A percentile compares a stretch with the other conserved stretches of the same genome.
These are phyloP conservation scores for Homalodisca vitripennis DNA, from an alignment of 1,140 invertebrate species.

Conservation along the genomic window DNA sequence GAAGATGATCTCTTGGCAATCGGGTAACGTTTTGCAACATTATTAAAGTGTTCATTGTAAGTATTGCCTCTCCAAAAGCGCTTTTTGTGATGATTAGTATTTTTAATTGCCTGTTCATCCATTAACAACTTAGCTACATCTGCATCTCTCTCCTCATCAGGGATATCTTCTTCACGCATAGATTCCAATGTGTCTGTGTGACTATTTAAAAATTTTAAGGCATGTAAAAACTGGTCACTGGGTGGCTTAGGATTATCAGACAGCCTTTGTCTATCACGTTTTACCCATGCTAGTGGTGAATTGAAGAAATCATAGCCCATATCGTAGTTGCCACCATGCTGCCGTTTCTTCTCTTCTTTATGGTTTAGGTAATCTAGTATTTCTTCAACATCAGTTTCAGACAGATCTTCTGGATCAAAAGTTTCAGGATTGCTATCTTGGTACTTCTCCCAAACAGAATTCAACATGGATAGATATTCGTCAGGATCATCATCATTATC, in stretches of 20 bases:
- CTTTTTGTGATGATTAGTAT: conserved; percentile 5
- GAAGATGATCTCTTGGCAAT: conserved; percentile 37
- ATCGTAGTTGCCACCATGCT: conserved; percentile 26
- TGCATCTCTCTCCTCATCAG: conserved; percentile 27
- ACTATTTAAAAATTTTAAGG: conserved; percentile 28
- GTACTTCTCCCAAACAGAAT: conserved; percentile 40
- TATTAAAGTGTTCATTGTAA: conserved; percentile 37
- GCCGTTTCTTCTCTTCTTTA: conserved; percentile 33
- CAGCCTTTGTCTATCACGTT: conserved; percentile 21
- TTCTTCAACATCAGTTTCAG: conserved; percentile 29
- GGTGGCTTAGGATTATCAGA: conserved; percentile 3
- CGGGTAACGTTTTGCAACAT: conserved; percentile 36
- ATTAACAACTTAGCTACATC: conserved; percentile 20
- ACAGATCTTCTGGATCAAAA: conserved; percentile 29
- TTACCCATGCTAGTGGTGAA: conserved; percentile 34
- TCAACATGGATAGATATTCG: conserved; percentile 36
- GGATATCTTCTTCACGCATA: conserved; percentile 19
- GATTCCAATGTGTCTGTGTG: conserved; percentile 19
- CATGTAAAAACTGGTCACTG: conserved; percentile 28
- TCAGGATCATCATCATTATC: conserved; percentile 30
- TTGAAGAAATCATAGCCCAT: conserved; percentile 37
- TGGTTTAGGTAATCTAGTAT: conserved; percentile 24
- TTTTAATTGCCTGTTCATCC: not conserved
- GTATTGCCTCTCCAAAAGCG: conserved; percentile 20
- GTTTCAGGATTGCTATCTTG: conserved; percentile 26